Conservation (phyloP, 2,113 vertebrate species). For the Rhinopomastus cyanomelas region DNA sequence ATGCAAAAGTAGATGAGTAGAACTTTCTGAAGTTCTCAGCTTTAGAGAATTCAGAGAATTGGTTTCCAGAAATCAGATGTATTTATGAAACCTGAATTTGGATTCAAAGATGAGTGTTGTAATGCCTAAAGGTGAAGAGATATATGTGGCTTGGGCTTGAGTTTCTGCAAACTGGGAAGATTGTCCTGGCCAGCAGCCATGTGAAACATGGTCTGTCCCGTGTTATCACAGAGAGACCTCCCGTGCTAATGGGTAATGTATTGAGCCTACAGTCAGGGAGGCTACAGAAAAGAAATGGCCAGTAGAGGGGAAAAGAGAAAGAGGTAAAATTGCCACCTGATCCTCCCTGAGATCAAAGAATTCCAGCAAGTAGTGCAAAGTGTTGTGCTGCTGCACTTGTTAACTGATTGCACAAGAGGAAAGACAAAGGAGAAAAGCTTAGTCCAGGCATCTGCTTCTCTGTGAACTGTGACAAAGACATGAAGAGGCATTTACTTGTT, state of each 20-base stretch:
- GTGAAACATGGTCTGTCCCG: background rate
- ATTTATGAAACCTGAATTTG: background rate
- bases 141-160: background rate
- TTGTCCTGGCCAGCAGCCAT: background rate
- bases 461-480: constrained; percentile 73
- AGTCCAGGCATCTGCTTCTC: constrained; percentile 78
- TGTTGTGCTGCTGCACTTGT: constrained; percentile 55
- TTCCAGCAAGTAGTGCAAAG: background rate
- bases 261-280: background rate
- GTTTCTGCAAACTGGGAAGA: background rate
- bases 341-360: background rate
- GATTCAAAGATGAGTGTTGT: background rate
- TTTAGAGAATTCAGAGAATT: background rate
- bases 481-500: constrained; percentile 75
- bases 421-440: constrained; percentile 80
- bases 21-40: background rate
- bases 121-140: background rate
- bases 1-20: background rate
- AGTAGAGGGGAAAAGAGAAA: background rate
- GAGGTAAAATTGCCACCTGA: background rate
- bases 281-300: background rate
- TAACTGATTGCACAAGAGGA: constrained; percentile 78
- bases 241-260: background rate
- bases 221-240: background rate
- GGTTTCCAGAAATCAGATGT: background rate